phyloP scores from a whole-genome alignment of 2,113 vertebrate species.

The Zosterops hypoxanthus region DNA sequence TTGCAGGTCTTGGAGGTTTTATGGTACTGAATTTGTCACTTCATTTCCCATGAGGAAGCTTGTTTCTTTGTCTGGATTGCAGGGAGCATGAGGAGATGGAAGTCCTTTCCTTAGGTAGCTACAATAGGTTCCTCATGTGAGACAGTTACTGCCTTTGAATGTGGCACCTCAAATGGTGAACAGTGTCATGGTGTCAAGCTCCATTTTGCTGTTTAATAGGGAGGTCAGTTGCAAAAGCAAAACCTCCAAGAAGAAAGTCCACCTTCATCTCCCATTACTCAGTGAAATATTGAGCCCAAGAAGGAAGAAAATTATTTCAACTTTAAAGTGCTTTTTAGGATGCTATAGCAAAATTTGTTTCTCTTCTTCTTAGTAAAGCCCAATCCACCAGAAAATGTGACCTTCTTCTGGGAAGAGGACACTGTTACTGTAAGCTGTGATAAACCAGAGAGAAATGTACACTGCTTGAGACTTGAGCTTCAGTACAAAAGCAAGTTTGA shows the following conservation, averaged over 20 bases:
- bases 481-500: constrained; percentile 63
- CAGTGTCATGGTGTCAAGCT: not conserved
- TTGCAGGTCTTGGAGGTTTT: not conserved
- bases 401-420: constrained; percentile 48
- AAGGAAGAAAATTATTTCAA: not conserved
- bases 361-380: constrained; percentile 62
- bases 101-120: not conserved
- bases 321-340: not conserved
- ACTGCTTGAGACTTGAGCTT: constrained; percentile 50
- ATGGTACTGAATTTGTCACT: not conserved
- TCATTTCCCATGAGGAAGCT: not conserved
- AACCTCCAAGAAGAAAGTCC: not conserved
- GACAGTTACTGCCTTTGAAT: not conserved
- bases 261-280: not conserved
- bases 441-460: not conserved
- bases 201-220: not conserved
- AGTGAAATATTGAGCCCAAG: not conserved
- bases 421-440: constrained; percentile 31
- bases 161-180: not conserved
- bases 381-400: constrained; percentile 23
- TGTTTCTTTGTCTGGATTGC: not conserved
- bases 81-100: not conserved
- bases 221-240: not conserved
- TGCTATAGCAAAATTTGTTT: not conserved
- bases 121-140: not conserved